phyloP scores from a whole-genome alignment of 1,140 invertebrate species.

The Cherax quadricarinatus region DNA sequence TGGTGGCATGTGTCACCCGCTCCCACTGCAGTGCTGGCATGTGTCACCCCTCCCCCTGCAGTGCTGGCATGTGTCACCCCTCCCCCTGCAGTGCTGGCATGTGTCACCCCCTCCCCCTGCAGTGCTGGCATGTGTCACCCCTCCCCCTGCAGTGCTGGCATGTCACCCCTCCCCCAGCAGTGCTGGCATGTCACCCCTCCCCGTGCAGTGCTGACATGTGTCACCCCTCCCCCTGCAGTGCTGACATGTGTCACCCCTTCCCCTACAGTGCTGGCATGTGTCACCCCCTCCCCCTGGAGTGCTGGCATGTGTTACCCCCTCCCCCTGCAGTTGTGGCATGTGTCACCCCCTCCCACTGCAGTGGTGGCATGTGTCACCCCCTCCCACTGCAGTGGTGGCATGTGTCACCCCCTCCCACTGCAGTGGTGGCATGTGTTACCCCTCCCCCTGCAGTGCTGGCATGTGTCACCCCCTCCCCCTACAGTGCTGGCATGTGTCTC shows the following conservation, averaged over 20 bases:
- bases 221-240: background rate
- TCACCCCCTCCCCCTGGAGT: background rate
- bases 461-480: no score
- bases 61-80: no score
- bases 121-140: background rate
- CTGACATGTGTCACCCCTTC: background rate
- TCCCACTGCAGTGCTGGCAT: background rate
- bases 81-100: background rate
- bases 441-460: no score
- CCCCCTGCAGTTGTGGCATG: no score
- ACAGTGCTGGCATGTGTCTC: no score
- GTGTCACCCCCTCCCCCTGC: background rate
- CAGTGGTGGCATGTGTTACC: no score
- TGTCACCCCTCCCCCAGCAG: no score
- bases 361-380: background rate
- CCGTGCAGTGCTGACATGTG: background rate
- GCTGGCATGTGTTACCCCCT: no score
- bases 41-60: background rate
- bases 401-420: no score
- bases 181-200: background rate
- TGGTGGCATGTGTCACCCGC: background rate
- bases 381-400: background rate
- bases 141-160: background rate
- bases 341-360: background rate
- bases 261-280: background rate